Evolutionary conservation across 1,140 invertebrate genomes (phyloP), one percentile per base, ranked within the genome.

Genomic region (Bombus confusus): DNA sequence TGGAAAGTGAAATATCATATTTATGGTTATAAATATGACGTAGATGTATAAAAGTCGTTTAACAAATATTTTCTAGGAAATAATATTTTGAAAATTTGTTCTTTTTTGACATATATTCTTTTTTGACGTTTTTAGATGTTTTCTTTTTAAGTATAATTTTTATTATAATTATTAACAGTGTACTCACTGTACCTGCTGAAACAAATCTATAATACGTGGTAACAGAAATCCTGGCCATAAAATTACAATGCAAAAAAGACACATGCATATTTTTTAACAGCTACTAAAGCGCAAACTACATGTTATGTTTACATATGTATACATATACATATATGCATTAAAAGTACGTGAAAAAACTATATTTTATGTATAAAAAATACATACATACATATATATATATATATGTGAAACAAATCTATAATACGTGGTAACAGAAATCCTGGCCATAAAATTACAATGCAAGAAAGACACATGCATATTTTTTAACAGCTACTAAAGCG

Each of bases 241-340:
- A 80, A 62, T 72, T 34, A 47, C 28, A 83, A 43, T 57, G 39
- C 37, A 64, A 28, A 31, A 82, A 57, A 77, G 22, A 57, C 52
- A 52, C 43, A 52, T 52, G 47, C 47, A 52, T 28, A 68, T 81
- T 81, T 74, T 74, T 80, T 72, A 81, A 73, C 47, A 71, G 18
- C 39, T 73, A 66, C 68, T 52, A 41, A 64, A 85, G 34, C 52
- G 72, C 39, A 52, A 18, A 62, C 34, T 64, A 43, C 43, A 90
- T 87, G 75, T 76, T 69, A 87, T 80, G 82, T 76, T 81, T 80
- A 76, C 62, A 80, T 62, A 75, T 73, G 52, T 79, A 69, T 73
- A 76, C 52, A 76, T 86, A 79, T 79, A 47, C 66, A 64, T 52
- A 28, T 41, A 39, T 71, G 69, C 1, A 75, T 47, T 69, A 75